Evolutionary conservation across 1,140 invertebrate genomes (phyloP), one percentile per base, ranked within the genome.

Genomic region (Drosophila grimshawi): DNA sequence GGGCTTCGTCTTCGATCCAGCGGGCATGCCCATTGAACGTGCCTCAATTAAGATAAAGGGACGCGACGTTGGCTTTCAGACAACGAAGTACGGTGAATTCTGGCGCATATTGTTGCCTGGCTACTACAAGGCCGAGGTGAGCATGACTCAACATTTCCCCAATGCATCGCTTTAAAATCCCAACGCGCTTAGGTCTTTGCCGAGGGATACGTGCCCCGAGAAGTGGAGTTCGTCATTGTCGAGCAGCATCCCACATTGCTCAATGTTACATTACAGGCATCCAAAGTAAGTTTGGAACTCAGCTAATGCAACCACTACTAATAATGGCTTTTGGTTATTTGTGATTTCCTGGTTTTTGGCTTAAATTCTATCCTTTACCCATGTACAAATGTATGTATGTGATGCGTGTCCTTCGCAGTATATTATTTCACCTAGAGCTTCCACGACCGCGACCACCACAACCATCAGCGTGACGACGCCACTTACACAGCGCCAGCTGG

Each of bases 41-140:
- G 97, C 97, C 11, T 95, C 95, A 2, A 92, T 99, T 37, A 97
- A 97, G 91, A 95, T 98, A 3, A 97, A 97, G 93, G 95, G 95
- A 0, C 94, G 97, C 35, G 96, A 98, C 89, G 96, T 98, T 63
- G 96, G 96, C 11, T 98, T 97, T 92, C 96, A 96, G 85, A 97
- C 96, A 4, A 98, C 97, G 1, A 96, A 97, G 92, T 96, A 97
- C 79, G 97, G 97, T n/a, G 97, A 98, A 93, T 98, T 97, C 93
- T 98, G 97, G 97, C 94, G 97, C 70, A 96, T 98, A 39, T 93
- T 98, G 4, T 81, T 98, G 48, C 97, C 97, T 2, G 97, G 97
- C 81, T 93, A 95, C 41, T 98, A 98, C 92, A 96, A 95, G 79
- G 91, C 98, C 29, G 96, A 98, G 94, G 97, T 97, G 93, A 93